phyloP scores from a whole-genome alignment of 2,888 invertebrate species.

The Hypolimnas misippus region DNA sequence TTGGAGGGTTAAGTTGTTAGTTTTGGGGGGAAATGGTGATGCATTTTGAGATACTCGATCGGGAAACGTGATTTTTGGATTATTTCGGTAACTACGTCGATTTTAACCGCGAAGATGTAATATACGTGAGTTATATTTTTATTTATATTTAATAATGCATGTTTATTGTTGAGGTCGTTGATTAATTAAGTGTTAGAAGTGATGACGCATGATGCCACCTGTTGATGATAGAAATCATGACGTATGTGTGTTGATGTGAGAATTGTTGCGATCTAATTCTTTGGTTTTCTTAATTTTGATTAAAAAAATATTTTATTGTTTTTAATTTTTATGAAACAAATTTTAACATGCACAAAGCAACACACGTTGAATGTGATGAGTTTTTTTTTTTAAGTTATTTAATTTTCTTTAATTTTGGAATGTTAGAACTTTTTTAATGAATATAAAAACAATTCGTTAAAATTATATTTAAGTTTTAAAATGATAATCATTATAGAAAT shows the following conservation, averaged over 20 bases:
- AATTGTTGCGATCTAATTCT: slow-evolving; percentile 8
- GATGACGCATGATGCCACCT: slow-evolving; percentile 56
- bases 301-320: not conserved
- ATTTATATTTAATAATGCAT: slow-evolving; percentile 26
- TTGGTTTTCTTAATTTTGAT: not conserved
- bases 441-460: too few relatives aligned
- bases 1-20: slow-evolving; percentile 41
- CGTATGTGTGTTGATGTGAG: slow-evolving; percentile 10
- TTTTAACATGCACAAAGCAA: too few relatives aligned
- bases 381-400: too few relatives aligned
- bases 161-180: slow-evolving; percentile 4
- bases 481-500: too few relatives aligned
- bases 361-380: too few relatives aligned
- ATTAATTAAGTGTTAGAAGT: slow-evolving; percentile 39
- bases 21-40: slow-evolving; percentile 64
- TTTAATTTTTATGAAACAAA: too few relatives aligned
- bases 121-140: slow-evolving; percentile 44
- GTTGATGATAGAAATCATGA: slow-evolving; percentile 48
- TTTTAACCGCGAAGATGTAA: slow-evolving; percentile 46
- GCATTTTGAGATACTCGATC: slow-evolving; percentile 35
- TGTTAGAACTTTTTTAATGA: too few relatives aligned
- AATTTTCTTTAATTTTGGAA: too few relatives aligned
- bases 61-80: slow-evolving; percentile 38
- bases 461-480: too few relatives aligned
- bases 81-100: slow-evolving; percentile 34